Evolutionary conservation across 2,797 vertebrate species (phyloP).

Genomic region (Syncerus caffer): DNA sequence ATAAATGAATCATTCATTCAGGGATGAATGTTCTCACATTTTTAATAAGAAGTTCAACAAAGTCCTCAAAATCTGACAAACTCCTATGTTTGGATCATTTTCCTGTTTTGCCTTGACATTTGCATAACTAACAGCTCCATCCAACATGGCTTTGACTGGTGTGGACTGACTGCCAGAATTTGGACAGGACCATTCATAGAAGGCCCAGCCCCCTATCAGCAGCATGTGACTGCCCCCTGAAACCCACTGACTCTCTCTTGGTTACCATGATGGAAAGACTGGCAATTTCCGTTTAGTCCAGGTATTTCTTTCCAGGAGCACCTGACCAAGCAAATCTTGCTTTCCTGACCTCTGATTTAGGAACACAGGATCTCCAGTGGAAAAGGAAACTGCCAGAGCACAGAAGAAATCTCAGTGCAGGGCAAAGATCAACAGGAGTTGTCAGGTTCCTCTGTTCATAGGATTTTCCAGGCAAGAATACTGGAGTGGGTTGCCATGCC

Average conservation of each 20-base stretch:
- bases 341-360: not conserved
- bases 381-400: not conserved
- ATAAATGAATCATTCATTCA: not conserved
- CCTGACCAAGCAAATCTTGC: not conserved
- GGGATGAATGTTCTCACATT: not conserved
- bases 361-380: not conserved
- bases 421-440: not conserved
- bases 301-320: not conserved
- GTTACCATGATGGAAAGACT: not conserved
- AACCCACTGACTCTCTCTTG: not conserved
- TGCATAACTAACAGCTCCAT: not conserved
- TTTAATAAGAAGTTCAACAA: constrained; percentile 15
- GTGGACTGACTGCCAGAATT: not conserved
- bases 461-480: not conserved
- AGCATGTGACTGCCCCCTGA: not conserved
- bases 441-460: not conserved
- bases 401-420: not conserved
- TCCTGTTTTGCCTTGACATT: not conserved
- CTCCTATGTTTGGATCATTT: not conserved
- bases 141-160: not conserved
- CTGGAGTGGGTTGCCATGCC: not conserved
- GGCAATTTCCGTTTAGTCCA: not conserved
- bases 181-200: not conserved
- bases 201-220: not conserved
- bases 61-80: not conserved